Evolutionary conservation across 2,888 invertebrate species (phyloP), one percentile per base, ranked within the genome.

Genomic region (Nemotelus pantherinus): DNA sequence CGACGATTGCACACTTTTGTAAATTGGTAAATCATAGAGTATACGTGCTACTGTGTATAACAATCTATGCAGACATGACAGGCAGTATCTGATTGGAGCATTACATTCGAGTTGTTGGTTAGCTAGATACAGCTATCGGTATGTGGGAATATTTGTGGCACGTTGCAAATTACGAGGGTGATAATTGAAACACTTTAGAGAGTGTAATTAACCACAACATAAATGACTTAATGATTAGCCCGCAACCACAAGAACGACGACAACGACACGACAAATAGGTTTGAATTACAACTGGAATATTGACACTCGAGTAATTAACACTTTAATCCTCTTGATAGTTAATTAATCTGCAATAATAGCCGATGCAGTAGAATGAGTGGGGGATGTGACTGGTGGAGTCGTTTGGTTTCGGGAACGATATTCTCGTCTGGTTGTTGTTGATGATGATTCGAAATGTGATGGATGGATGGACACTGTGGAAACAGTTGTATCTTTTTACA

Each of bases 251-350:
- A 74, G 58, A 25, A 25, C 25, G 25, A 25, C 25, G 25, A 25
- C 25, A 25, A 25, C 25, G 25, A 25, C 25, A 25, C 25, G 25
- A 25, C 25, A 25, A 25, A 25, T 25, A 47, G 74, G 65, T 43
- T 70, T 44, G 43, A 55, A 70, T 70, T 70, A 68, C 76, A 25
- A 25, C 68, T 58, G 64, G 47, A 43, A 53, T 53, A 79, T 63
- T 79, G 77, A 77, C 75, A 72, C 53, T 47, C 79, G 80, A 77
- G 80, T 81, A 82, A 82, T 82, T 82, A 82, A 82, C 82, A 81
- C 82, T 80, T 82, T 82, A 82, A 82, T 82, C 82, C 81, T 79
- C 78, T 81, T 80, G 82, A 81, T 81, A 82, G 82, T 82, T 82
- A 82, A 82, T 82, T 82, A 82, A 82, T 82, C 80, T 82, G 81